These are phyloP conservation scores for Drosophila pegasa DNA, from an alignment of 2,888 invertebrate genomes.

Conservation along the genomic window DNA sequence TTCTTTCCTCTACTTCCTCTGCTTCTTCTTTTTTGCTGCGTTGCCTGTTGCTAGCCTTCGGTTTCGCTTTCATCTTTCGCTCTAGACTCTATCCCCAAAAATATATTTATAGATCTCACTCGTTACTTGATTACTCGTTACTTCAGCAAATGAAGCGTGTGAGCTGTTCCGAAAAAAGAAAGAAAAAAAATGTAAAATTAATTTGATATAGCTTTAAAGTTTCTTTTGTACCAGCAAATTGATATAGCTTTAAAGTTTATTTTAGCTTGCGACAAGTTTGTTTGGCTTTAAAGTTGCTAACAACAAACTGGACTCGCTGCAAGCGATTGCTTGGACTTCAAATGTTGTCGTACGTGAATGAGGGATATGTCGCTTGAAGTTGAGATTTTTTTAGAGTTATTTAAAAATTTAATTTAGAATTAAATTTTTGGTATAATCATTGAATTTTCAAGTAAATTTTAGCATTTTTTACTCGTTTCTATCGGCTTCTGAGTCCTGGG, in stretches of 20 bases:
- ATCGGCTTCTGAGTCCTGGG: too few species aligned
- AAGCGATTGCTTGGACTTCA: background rate
- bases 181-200: background rate
- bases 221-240: too few species aligned
- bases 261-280: background rate
- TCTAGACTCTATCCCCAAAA: conserved; percentile 26
- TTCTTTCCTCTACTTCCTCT: conserved; percentile 18
- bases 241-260: background rate
- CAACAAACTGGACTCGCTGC: conserved; percentile 3
- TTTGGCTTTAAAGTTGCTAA: background rate
- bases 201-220: conserved; percentile 1
- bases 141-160: conserved; percentile 20
- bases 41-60: conserved; percentile 46
- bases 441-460: too few species aligned
- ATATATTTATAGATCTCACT: conserved; percentile 34
- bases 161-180: conserved; percentile 1
- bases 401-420: background rate
- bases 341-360: background rate
- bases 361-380: background rate
- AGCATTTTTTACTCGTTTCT: too few species aligned
- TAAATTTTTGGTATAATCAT: background rate
- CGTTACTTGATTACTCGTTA: conserved; percentile 31
- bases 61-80: conserved; percentile 56
- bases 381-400: background rate
- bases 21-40: background rate